Evolutionary conservation across 2,888 invertebrate species (phyloP).

Genomic region (Mesochorus sp.): DNA sequence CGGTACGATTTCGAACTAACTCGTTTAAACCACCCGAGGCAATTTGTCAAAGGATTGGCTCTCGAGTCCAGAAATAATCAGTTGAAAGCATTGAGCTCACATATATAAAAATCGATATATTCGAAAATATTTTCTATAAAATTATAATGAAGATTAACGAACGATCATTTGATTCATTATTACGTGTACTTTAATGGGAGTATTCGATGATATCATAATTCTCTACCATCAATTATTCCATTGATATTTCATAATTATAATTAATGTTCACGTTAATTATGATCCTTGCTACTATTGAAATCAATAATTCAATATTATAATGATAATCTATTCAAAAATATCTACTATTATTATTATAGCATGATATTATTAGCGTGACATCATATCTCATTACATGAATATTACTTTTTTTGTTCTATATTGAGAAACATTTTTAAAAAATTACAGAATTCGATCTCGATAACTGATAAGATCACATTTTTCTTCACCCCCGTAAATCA

Average conservation of each 20-base stretch:
- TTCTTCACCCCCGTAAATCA: neutral
- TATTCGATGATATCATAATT: neutral
- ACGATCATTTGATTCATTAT: neutral
- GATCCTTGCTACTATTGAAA: neutral
- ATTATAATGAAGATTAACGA: neutral
- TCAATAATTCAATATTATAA: neutral
- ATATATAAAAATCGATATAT: neutral
- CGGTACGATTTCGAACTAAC: constrained; percentile 6
- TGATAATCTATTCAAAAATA: too few relatives aligned
- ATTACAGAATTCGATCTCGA: neutral
- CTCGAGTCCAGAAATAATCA: neutral
- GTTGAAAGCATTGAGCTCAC: neutral
- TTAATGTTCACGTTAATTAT: neutral
- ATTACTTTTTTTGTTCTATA: neutral
- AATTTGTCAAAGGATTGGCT: neutral
- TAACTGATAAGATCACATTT: neutral
- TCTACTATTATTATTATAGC: too few relatives aligned
- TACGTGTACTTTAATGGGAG: neutral
- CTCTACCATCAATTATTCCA: neutral
- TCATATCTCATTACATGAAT: too few relatives aligned
- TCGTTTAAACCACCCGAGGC: neutral
- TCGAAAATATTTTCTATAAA: neutral
- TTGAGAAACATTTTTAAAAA: neutral
- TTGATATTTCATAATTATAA: neutral
- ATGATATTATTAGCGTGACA: too few relatives aligned